Evolutionary conservation across 2,797 vertebrate genomes (phyloP).

Genomic region (Leptatherina wallacei): DNA sequence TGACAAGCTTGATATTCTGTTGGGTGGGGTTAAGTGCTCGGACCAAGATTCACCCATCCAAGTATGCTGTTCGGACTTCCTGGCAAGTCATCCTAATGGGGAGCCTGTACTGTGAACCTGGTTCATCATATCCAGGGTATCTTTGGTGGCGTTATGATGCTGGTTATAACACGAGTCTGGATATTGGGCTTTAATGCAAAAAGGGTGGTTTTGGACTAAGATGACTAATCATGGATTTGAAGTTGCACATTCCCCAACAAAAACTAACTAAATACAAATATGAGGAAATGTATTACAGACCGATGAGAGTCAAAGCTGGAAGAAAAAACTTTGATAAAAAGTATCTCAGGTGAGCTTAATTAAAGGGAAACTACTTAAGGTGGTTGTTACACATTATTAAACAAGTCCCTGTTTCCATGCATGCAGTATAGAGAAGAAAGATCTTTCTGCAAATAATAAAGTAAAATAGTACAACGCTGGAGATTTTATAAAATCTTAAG

Average conservation of each 20-base stretch:
- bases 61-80: neutral
- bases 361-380: neutral
- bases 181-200: neutral
- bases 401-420: neutral
- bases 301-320: neutral
- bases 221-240: neutral
- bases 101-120: neutral
- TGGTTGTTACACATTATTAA: neutral
- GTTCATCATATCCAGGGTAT: neutral
- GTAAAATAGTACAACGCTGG: no score
- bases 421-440: neutral
- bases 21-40: conserved; percentile 47
- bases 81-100: neutral
- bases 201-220: neutral
- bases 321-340: neutral
- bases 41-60: conserved; percentile 28
- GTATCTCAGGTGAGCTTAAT: neutral
- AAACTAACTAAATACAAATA: neutral
- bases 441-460: no score
- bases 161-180: no score
- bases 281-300: neutral
- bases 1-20: conserved; percentile 58
- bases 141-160: neutral
- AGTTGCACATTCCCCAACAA: neutral
- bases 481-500: no score